Evolutionary conservation across 2,888 invertebrate genomes (phyloP), one percentile per base, ranked within the genome.

Genomic region (Adelognathus sp.): DNA sequence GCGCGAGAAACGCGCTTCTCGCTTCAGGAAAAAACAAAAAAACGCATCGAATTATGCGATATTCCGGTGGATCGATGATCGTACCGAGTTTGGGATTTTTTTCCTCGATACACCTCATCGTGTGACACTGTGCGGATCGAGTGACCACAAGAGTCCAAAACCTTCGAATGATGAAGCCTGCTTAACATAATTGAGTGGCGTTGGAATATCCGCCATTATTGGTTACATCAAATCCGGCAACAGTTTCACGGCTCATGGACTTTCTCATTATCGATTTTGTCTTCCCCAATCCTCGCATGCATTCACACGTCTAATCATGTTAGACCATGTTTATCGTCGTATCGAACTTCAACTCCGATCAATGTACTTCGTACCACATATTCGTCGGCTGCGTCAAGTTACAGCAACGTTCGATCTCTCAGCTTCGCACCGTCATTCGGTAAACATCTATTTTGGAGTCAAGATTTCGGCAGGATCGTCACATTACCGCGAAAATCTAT

Each of bases 181-280:
- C 70, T 86, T 86, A 86, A 83, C 86, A 86, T 86, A 86, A 87
- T 87, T 83, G 84, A 76, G 82, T 83, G 77, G 75, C 83, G 81
- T 81, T 76, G 80, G 33, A n/a, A 36, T 69, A 74, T 18, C 18
- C 79, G 76, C 61, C 80, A 41, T 76, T 82, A 86, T 81, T 77
- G 74, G 70, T 71, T 80, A 76, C 82, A 85, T 85, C 86, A 86
- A 79, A 85, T 86, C 82, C 82, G 63, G 73, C 80, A 76, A 73
- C 79, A 64, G 54, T 71, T 83, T 86, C 81, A 86, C 85, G 81
- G 86, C 84, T 86, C 81, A 81, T 82, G 82, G 46, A 79, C 72
- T 54, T 58, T 75, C 18, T 21, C 18, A 33, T 52, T 60, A 64
- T 63, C 60, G 75, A 67, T 69, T 84, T 84, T 84, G 81, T 77